These are phyloP conservation scores for Phymastichus coffea DNA, from an alignment of 1,140 invertebrate species.

Conservation along the genomic window DNA sequence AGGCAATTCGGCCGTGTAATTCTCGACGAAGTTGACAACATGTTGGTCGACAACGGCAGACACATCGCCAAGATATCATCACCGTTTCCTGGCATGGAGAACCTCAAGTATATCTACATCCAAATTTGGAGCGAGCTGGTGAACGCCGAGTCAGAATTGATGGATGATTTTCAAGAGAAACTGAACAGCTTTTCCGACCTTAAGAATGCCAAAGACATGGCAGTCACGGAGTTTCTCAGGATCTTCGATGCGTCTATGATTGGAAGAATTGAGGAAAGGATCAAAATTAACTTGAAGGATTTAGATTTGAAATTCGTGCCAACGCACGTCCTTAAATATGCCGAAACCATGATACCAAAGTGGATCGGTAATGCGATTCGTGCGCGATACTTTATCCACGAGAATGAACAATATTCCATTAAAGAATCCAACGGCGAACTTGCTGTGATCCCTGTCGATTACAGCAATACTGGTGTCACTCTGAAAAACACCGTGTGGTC, in stretches of 20 bases:
- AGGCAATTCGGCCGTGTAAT: slow-evolving; percentile 37
- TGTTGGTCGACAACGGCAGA: slow-evolving; percentile 47
- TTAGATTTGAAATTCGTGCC: slow-evolving; percentile 25
- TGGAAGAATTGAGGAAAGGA: slow-evolving; percentile 16
- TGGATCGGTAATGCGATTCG: slow-evolving; percentile 38
- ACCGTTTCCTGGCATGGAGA: slow-evolving; percentile 41
- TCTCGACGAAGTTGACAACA: slow-evolving; percentile 49
- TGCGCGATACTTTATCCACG: slow-evolving; percentile 23
- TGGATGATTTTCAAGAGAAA: slow-evolving; percentile 28
- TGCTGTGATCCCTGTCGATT: slow-evolving; percentile 44
- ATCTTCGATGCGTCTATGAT: slow-evolving; percentile 30
- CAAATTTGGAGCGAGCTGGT: slow-evolving; percentile 41
- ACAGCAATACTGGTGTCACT: slow-evolving; percentile 45
- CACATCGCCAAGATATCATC: slow-evolving; percentile 45
- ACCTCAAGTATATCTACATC: slow-evolving; percentile 42
- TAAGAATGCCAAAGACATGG: slow-evolving; percentile 24
- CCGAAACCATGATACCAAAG: slow-evolving; percentile 10
- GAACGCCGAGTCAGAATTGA: slow-evolving; percentile 21
- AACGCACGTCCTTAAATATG: slow-evolving; percentile 20
- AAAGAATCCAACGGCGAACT: slow-evolving; percentile 37
- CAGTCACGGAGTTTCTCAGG: slow-evolving; percentile 26
- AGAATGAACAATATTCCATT: slow-evolving; percentile 33
- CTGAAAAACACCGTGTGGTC: slow-evolving; percentile 46
- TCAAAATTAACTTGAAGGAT: slow-evolving; percentile 26
- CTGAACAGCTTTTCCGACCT: slow-evolving; percentile 29